Evolutionary conservation across 1,140 invertebrate genomes (phyloP), one percentile per base, ranked within the genome.

Genomic region (Lucilia cuprina): DNA sequence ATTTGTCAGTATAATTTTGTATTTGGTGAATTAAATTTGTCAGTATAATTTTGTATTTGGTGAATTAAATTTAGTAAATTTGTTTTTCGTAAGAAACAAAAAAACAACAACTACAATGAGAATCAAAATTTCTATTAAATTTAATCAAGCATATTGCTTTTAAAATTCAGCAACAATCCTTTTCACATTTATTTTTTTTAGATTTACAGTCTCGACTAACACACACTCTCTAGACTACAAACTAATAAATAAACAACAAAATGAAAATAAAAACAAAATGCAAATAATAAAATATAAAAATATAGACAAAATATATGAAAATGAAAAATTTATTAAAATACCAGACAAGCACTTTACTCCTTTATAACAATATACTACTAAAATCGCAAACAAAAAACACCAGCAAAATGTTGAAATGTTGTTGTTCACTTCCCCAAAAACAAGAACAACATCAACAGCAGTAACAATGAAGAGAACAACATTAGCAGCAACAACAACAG

Each of bases 311-410:
- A 70, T 70, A n/a, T 19, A 70, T 21, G 2, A 80, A 80, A 80
- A 80, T 80, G 77, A 80, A 80, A 80, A 80, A 80, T 80, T 80
- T 80, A 80, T 80, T 80, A 80, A 80, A 80, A 80, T 80, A 80
- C 41, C 77, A 80, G 77, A 80, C 77, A 80, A 49, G 41, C 77
- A 80, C 77, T 80, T 49, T 49, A 80, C 41, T 49, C 7, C 41
- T n/a, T 12, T 70, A 21, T 21, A 21, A 70, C 21, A 70, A 21
- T 70, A 70, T 19, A 70, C 9, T 19, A 70, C 2, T n/a, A n/a
- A 17, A 60, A 60, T 14, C 50, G 50, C 55, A 60, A 60, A 70
- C n/a, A n/a, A n/a, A n/a, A n/a, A n/a, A n/a, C n/a, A n/a, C n/a
- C n/a, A 70, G 21, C 65, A 70, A 80, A 80, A 78, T 78, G 34